Base-by-base conservation (phyloP, 2,113 vertebrate genomes). In the Romanogobio albipinnatus region DNA sequence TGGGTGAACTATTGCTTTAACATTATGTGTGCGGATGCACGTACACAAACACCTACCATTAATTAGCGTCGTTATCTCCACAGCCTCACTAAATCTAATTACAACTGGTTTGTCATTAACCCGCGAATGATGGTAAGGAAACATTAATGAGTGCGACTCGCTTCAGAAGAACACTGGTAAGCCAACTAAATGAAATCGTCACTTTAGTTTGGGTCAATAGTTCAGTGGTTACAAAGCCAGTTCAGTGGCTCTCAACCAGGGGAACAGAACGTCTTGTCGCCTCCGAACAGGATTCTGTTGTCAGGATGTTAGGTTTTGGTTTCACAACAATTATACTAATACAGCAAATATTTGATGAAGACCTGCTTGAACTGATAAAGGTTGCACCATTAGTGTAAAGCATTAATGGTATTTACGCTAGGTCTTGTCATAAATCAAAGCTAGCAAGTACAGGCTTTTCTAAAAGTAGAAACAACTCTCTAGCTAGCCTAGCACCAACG, bases 71-170 rank as follows among this genome's bases (percentile, higher is more conserved):
- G 84, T 89, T 89, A 89, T 89, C 88, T 87, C 82, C 84, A 84
- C 83, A 89, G 84, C 88, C 86, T 83, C 84, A 84, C 84, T 84
- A 87, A 86, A 87, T 87, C 88, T 89, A 89, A 89, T 87, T 87
- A 89, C 84, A 81, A 86, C 74, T 47, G 68, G 88, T 89, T 89
- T 87, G 86, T 89, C 88, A 87, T 89, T 89, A 89, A 85, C 88
- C 88, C 84, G 76, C 53, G 74, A 84, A 89, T 66, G 84, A 87
- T 87, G 86, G 88, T 87, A 78, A 84, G 85, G 64, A 81, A 84
- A 81, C 81, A 84, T 89, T 89, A 89, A 87, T 89, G 86, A 87
- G 84, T 78, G 66, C 8, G 66, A 84, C 43, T 87, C 61, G 85
- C 84, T 87, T 64, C 85, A 51, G 43, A 84, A 68, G 47, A 85